Conservation (phyloP, 2,888 invertebrate genomes). For the Lasioglossum calceatum region DNA sequence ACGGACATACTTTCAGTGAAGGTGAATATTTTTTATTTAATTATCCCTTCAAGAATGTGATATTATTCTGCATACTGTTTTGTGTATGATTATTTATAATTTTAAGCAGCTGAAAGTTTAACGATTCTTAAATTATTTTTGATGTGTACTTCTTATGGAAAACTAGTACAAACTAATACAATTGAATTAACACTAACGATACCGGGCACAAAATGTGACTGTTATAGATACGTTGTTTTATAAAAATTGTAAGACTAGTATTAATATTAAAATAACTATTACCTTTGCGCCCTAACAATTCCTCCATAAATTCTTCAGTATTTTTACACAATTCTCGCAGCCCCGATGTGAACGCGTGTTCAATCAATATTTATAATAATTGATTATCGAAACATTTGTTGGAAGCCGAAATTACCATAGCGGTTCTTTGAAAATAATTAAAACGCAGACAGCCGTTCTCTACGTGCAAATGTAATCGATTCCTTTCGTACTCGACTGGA, state of each 20-base stretch:
- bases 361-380: not conserved
- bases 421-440: constrained; percentile 4
- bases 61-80: no score
- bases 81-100: no score
- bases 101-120: no score
- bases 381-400: not conserved
- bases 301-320: not conserved
- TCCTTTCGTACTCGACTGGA: not conserved
- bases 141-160: no score
- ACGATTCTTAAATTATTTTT: not conserved
- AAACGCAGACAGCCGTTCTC: constrained; percentile 4
- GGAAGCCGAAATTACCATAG: not conserved
- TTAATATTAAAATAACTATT: not conserved
- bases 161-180: no score
- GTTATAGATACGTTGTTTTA: no score
- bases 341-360: not conserved
- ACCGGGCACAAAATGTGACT: no score
- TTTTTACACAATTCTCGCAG: not conserved
- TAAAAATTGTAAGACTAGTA: no score
- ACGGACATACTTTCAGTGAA: no score
- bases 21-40: no score
- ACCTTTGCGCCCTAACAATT: not conserved
- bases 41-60: no score
- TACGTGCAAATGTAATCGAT: constrained; percentile 14
- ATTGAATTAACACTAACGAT: no score